phyloP scores from a whole-genome alignment of 2,888 invertebrate species.

The Lasioglossum lativentre region DNA sequence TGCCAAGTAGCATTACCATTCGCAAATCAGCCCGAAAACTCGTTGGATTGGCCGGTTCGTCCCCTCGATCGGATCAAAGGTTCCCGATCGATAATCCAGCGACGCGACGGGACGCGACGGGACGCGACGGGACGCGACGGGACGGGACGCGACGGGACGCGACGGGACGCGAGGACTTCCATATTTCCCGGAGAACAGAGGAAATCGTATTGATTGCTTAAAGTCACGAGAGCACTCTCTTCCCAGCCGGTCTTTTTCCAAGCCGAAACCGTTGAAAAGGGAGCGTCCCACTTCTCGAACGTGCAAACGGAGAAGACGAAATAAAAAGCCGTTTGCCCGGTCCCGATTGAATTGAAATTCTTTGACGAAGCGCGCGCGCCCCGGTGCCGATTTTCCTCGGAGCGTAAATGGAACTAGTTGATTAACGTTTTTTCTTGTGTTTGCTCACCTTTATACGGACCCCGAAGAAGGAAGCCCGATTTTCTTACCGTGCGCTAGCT shows the following conservation, averaged over 20 bases:
- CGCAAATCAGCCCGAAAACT: slow-evolving; percentile 3
- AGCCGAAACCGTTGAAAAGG: slow-evolving; percentile 32
- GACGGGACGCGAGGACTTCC: neutral
- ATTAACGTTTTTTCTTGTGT: slow-evolving; percentile 50
- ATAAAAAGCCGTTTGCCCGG: slow-evolving; percentile 28
- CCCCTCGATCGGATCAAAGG: neutral
- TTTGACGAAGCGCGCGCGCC: slow-evolving; percentile 28
- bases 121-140: neutral
- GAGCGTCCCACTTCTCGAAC: slow-evolving; percentile 36
- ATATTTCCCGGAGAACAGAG: slow-evolving; percentile 1
- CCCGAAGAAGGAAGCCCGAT: slow-evolving; percentile 33
- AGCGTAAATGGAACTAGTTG: slow-evolving; percentile 57
- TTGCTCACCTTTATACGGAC: slow-evolving; percentile 40
- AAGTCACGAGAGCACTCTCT: slow-evolving; percentile 10
- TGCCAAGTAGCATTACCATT: slow-evolving; percentile 6
- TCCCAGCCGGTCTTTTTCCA: slow-evolving; percentile 16
- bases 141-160: neutral
- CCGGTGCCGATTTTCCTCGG: slow-evolving; percentile 15
- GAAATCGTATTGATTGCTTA: slow-evolving; percentile 39
- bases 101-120: neutral
- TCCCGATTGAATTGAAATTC: slow-evolving; percentile 53
- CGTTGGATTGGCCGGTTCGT: neutral
- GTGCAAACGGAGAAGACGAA: slow-evolving; percentile 30
- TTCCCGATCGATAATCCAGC: slow-evolving; percentile 18
- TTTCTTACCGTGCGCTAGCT: slow-evolving; percentile 38